Base-by-base conservation (phyloP, 2,797 vertebrate species). In the Schizopygopsis malacanthus region DNA sequence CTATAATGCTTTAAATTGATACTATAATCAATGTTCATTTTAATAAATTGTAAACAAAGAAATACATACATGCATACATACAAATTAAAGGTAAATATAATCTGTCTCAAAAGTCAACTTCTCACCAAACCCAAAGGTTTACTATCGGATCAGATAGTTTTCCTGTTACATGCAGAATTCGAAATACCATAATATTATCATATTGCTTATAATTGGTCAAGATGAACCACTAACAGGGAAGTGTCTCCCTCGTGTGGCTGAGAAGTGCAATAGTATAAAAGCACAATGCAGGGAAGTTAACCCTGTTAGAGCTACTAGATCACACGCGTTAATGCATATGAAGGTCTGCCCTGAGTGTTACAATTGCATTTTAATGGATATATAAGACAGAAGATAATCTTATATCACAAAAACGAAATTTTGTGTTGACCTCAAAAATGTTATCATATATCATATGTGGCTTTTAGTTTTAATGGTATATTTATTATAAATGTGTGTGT, bases 191-290 rank as follows among this genome's bases (percentile, higher is more conserved):
- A 20, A 67, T 18, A 20, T 22, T 67, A 37, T 16, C 4, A 43
- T n/a, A 45, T 11, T 11, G 13, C 45, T 39, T 75, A 2, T 33
- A 33, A 33, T 9, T 15, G 16, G 25, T 37, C 18, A 37, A 25
- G 15, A 28, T 15, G 88, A 93, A 4, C 94, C 95, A 0, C 84
- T 20, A 39, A 5, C 39, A 28, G 90, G 89, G 39, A 94, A 25
- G 78, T 96, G 95, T 87, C 86, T 95, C 0, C 95, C 92, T 89
- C 76, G 92, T 0, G 96, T 96, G 87, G 94, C 95, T 0, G 96
- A 96, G 87, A 96, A 97, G 90, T 96, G 96, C 96, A 96, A 43
- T 72, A 79, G 78, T 13, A 43, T 78, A n/a, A 85, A 6, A 28
- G 61, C 20, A 65, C 43, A 50, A 20, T 16, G 22, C 37, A n/a